phyloP scores from a whole-genome alignment of 2,797 vertebrate species.

The Notolabrus celidotus region DNA sequence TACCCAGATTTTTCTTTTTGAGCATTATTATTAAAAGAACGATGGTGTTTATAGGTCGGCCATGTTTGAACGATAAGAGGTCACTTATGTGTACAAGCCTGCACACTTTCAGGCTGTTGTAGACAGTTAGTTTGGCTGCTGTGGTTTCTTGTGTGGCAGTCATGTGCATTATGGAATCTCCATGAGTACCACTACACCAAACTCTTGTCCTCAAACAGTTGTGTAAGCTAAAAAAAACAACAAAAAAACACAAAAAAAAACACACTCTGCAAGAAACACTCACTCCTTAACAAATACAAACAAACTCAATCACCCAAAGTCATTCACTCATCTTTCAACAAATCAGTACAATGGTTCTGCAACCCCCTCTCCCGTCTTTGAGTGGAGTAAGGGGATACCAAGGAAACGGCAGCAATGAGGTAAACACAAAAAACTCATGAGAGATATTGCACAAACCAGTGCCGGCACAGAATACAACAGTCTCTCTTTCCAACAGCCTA shows the following conservation, averaged over 20 bases:
- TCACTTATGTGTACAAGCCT: constrained; percentile 70
- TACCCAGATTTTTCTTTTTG: constrained; percentile 45
- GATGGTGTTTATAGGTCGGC: constrained; percentile 57
- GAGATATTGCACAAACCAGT: constrained; percentile 93
- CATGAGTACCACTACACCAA: constrained; percentile 56
- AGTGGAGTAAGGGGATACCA: constrained; percentile 49
- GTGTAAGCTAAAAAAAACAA: constrained; percentile 42
- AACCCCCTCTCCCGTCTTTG: constrained; percentile 15
- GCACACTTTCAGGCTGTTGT: constrained; percentile 49
- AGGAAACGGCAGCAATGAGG: constrained; percentile 76
- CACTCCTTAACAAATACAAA: constrained; percentile 20
- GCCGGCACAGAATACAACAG: constrained; percentile 92
- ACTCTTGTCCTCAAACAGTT: constrained; percentile 47
- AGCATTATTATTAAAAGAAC: constrained; percentile 47
- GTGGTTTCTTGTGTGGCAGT: constrained; percentile 63
- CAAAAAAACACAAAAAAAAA: constrained; percentile 1
- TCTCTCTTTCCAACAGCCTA: constrained; percentile 95
- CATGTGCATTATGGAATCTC: constrained; percentile 62
- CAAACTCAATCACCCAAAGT: constrained; percentile 25
- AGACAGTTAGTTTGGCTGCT: constrained; percentile 54
- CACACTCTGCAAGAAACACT: constrained; percentile 42
- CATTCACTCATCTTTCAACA: constrained; percentile 55
- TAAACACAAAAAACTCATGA: constrained; percentile 77
- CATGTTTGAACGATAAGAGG: constrained; percentile 58
- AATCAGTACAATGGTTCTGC: constrained; percentile 67